Conservation (phyloP, 2,797 vertebrate genomes). For the Tinamus major region DNA sequence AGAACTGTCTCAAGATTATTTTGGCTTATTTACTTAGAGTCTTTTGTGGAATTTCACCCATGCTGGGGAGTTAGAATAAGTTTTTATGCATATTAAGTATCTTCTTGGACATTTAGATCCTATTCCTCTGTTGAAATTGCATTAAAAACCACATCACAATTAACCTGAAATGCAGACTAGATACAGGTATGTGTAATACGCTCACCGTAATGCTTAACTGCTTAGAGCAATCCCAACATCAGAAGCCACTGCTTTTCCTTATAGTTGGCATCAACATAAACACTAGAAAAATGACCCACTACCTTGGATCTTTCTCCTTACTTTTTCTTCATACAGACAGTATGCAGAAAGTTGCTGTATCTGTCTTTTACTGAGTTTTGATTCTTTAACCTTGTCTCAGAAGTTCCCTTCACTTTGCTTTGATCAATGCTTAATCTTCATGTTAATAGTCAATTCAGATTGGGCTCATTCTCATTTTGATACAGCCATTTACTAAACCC, state of each 20-base stretch:
- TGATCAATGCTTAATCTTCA: background rate
- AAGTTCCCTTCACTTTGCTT: background rate
- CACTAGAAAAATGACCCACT: background rate
- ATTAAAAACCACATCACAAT: background rate
- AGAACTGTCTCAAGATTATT: conserved; percentile 44
- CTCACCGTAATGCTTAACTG: background rate
- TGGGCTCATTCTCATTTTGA: background rate
- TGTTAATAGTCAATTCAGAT: background rate
- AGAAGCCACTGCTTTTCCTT: background rate
- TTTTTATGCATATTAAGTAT: background rate
- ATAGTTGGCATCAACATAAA: background rate
- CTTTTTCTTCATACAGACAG: background rate
- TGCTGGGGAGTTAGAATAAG: conserved; percentile 5
- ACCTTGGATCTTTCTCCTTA: background rate
- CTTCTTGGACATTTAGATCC: background rate
- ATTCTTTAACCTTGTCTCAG: background rate
- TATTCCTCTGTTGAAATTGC: background rate
- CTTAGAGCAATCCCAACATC: background rate
- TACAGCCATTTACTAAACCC: background rate
- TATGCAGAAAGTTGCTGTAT: background rate
- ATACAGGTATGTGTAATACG: background rate
- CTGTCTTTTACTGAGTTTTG: background rate
- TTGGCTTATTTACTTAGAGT: conserved; percentile 48
- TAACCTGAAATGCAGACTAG: background rate
- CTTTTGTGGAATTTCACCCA: conserved; percentile 42